Percentiles rank a stretch among this genome's conserved stretches.
These are phyloP conservation scores for Myrmecophaga tridactyla DNA, from an alignment of 2,113 vertebrate species.

Conservation along the genomic window DNA sequence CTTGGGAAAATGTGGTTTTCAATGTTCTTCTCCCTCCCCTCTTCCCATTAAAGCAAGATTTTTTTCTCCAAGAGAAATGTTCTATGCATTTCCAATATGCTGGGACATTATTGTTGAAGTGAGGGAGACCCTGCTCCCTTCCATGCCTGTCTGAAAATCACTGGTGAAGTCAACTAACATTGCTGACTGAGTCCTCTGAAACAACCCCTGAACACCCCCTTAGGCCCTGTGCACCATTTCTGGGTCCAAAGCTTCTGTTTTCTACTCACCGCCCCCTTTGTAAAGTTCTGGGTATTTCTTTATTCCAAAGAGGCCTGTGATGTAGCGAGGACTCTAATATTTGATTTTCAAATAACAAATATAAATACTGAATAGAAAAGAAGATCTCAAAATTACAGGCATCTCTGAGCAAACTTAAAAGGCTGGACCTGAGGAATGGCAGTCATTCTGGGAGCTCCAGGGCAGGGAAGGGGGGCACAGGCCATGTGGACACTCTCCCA, in stretches of 20 bases:
- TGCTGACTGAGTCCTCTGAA: background rate
- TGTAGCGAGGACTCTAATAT: background rate
- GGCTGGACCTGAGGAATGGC: background rate
- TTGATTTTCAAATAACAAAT: background rate
- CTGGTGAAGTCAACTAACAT: background rate
- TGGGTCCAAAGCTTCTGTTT: background rate
- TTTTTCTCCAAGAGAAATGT: background rate
- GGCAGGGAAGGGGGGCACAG: background rate
- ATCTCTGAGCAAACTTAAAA: background rate
- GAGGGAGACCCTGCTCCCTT: background rate
- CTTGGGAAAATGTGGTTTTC: background rate
- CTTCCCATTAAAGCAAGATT: background rate
- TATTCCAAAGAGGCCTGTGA: background rate
- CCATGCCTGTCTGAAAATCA: background rate
- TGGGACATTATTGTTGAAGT: background rate
- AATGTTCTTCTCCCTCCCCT: background rate
- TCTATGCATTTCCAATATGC: background rate
- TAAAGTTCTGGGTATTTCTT: background rate
- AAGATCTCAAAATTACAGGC: background rate
- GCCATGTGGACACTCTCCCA: background rate
- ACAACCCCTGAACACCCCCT: background rate
- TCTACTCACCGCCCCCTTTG: too few species aligned
- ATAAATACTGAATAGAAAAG: background rate
- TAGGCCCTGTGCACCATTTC: rapidly evolving
- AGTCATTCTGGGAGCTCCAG: background rate